Percentiles rank a stretch among this genome's conserved stretches.
phyloP scores from a whole-genome alignment of 2,113 vertebrate species.

The Chionomys nivalis region DNA sequence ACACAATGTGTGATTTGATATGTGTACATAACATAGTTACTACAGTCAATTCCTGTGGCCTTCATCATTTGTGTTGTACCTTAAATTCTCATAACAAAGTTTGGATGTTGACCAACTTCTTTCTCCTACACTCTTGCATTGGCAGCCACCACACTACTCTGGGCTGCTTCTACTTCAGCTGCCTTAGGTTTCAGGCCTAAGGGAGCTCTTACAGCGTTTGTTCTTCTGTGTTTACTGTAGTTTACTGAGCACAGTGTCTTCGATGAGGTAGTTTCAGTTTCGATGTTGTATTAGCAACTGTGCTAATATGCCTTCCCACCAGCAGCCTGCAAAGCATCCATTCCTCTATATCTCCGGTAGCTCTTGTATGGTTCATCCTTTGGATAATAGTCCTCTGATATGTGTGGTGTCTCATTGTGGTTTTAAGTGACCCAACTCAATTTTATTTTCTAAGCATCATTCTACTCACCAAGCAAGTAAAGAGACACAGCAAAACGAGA shows the following conservation, averaged over 20 bases:
- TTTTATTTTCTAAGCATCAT: conserved; percentile 1
- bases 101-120: not conserved
- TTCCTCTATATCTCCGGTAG: not conserved
- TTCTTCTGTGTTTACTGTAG: not conserved
- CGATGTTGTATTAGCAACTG: not conserved
- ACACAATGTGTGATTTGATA: not conserved
- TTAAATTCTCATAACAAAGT: not conserved
- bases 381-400: not conserved
- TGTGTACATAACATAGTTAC: not conserved
- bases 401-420: not conserved
- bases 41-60: too few species aligned
- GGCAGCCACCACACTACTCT: not conserved
- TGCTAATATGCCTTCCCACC: not conserved
- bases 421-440: conserved; percentile 29
- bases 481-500: not conserved
- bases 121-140: not conserved
- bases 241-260: not conserved
- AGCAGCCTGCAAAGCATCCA: not conserved
- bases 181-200: not conserved
- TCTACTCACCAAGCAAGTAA: conserved; percentile 24
- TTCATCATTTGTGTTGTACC: not conserved
- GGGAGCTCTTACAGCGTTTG: not conserved
- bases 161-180: not conserved
- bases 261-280: not conserved
- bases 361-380: not conserved